Evolutionary conservation across 2,113 vertebrate genomes (phyloP).

Genomic region (Corydoras maculifer): DNA sequence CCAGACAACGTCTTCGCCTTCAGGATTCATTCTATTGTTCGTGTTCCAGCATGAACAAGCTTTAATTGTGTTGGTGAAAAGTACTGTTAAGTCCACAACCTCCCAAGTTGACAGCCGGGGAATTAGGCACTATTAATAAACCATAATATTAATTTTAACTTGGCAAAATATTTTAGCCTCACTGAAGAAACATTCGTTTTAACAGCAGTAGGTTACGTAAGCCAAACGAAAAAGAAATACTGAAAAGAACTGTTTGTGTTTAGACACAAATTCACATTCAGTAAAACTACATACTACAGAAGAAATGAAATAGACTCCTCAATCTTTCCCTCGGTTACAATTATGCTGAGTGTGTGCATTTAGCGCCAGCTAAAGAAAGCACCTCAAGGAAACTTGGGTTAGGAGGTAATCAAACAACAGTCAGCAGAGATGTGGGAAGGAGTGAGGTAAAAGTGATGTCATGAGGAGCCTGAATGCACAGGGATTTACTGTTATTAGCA

Average conservation of each 20-base stretch:
- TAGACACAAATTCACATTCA: background rate
- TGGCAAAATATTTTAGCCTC: background rate
- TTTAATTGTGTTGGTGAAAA: background rate
- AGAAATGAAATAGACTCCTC: background rate
- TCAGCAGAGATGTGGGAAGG: background rate
- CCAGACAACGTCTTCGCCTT: too few species aligned
- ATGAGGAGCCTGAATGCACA: background rate
- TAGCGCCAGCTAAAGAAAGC: slow-evolving; percentile 16
- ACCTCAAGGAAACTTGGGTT: background rate
- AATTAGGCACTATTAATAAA: slow-evolving; percentile 4
- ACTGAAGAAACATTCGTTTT: background rate
- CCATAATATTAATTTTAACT: slow-evolving; percentile 4
- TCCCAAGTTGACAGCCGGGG: background rate
- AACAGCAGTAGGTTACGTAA: background rate
- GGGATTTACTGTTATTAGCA: slow-evolving; percentile 13
- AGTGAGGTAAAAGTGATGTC: slow-evolving; percentile 7
- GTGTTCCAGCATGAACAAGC: background rate
- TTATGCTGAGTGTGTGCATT: slow-evolving; percentile 14
- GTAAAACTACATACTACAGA: background rate
- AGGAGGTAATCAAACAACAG: slow-evolving; percentile 20
- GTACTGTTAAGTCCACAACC: background rate
- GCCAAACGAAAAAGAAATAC: background rate
- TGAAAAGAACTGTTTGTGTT: background rate
- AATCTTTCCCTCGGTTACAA: slow-evolving; percentile 13
- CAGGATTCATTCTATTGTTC: background rate